phyloP scores from a whole-genome alignment of 2,888 invertebrate species.

The Parnassius glacialis region DNA sequence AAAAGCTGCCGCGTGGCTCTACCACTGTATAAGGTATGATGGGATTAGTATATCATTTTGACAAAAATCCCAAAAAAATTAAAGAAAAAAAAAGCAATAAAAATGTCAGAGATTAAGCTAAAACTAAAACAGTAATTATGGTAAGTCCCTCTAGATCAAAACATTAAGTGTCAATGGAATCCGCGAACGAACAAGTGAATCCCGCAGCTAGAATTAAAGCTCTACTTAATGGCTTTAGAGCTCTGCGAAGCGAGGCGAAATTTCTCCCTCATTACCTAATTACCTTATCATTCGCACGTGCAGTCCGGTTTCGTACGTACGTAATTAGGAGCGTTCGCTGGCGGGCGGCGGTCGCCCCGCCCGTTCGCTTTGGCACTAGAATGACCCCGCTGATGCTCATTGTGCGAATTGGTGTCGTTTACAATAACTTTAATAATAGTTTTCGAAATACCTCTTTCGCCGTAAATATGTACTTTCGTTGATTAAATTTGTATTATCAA shows the following conservation, averaged over 20 bases:
- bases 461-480: too few species aligned
- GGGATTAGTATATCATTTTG: too few species aligned
- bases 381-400: constrained; percentile 2
- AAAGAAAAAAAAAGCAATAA: too few species aligned
- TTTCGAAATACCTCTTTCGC: neutral
- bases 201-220: neutral
- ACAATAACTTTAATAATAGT: neutral
- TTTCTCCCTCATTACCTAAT: constrained; percentile 19
- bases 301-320: constrained; percentile 3
- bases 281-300: constrained; percentile 20
- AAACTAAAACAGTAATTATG: too few species aligned
- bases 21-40: too few species aligned
- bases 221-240: neutral
- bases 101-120: too few species aligned
- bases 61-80: too few species aligned
- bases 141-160: too few species aligned
- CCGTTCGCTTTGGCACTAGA: neutral
- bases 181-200: neutral
- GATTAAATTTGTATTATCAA: too few species aligned
- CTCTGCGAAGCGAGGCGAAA: neutral
- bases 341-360: neutral
- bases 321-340: constrained; percentile 1
- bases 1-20: too few species aligned
- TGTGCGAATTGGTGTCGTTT: neutral
- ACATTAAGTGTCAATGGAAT: too few species aligned